phyloP scores from a whole-genome alignment of 2,113 vertebrate genomes.

The Varanus salvator region DNA sequence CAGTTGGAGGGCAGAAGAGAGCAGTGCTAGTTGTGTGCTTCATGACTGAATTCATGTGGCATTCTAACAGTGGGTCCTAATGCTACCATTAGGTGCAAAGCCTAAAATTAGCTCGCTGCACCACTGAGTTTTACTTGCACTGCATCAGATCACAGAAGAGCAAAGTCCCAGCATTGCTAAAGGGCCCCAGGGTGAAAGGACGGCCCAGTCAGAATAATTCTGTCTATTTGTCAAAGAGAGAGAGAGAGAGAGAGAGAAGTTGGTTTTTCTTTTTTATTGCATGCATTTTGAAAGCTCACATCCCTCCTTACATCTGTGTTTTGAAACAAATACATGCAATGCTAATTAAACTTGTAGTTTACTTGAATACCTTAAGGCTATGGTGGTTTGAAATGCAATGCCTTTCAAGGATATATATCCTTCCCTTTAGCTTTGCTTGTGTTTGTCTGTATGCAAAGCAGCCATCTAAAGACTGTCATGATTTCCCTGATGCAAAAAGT shows the following conservation, averaged over 20 bases:
- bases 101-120: no score
- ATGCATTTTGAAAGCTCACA: constrained; percentile 13
- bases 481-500: not conserved
- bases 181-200: not conserved
- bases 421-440: constrained; percentile 29
- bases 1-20: no score
- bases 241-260: no score
- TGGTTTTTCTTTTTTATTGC: constrained; percentile 30
- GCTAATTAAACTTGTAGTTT: constrained; percentile 43
- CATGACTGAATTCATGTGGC: no score
- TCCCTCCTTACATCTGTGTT: constrained; percentile 17
- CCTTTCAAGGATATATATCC: constrained; percentile 44
- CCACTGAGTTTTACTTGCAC: not conserved
- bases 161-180: not conserved
- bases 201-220: not conserved
- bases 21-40: no score
- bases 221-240: not conserved
- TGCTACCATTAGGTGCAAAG: no score
- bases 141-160: not conserved
- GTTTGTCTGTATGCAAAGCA: constrained; percentile 38
- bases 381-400: constrained; percentile 34
- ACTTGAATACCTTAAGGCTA: constrained; percentile 25
- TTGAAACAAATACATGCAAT: constrained; percentile 29
- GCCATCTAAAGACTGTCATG: not conserved
- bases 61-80: no score